phyloP scores from a whole-genome alignment of 2,797 vertebrate species.

The Acanthopagrus latus region DNA sequence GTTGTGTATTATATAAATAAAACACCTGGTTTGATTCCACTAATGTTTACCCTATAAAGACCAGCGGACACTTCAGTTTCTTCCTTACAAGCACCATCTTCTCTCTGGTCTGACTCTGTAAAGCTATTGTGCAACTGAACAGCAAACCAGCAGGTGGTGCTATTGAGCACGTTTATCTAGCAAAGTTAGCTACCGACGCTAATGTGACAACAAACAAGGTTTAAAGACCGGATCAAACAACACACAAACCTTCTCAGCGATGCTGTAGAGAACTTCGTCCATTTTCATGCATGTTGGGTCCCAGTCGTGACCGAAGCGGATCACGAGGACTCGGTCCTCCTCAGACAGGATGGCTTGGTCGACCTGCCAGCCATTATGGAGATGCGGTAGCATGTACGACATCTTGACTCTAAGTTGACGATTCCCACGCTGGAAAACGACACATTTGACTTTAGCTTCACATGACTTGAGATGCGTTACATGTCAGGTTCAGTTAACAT shows the following conservation, averaged over 20 bases:
- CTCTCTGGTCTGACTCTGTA: too few species aligned
- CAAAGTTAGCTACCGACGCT: not conserved
- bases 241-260: slow-evolving; percentile 93
- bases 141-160: not conserved
- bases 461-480: accelerated
- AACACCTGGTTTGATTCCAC: too few species aligned
- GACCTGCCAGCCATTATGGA: slow-evolving; percentile 99
- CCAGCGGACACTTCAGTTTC: not conserved
- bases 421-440: slow-evolving; percentile 23
- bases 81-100: not conserved
- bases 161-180: not conserved
- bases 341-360: slow-evolving; percentile 99
- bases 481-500: not conserved
- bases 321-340: slow-evolving; percentile 97
- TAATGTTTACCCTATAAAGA: not conserved
- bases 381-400: slow-evolving; percentile 99
- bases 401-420: slow-evolving; percentile 77
- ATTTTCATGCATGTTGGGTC: slow-evolving; percentile 99
- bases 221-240: accelerated
- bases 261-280: slow-evolving; percentile 98
- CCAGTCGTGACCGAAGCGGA: slow-evolving; percentile 98
- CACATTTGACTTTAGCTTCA: not conserved
- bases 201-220: too few species aligned
- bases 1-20: too few species aligned
- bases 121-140: not conserved